Base-by-base conservation (phyloP, 2,888 invertebrate species). In the Muschampia plurimacula region DNA sequence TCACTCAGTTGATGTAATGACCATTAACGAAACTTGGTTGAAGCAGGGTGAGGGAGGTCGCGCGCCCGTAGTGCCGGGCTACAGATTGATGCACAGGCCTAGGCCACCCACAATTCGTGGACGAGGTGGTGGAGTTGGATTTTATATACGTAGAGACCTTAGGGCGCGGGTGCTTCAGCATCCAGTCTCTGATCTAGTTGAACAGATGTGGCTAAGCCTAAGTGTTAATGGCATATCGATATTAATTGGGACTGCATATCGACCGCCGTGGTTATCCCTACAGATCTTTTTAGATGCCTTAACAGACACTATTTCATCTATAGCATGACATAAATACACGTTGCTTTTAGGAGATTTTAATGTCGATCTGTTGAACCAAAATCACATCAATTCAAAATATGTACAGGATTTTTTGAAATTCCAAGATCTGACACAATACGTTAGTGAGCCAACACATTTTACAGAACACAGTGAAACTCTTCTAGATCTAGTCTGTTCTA, bases 401-500 rank as follows among this genome's bases (percentile, higher is more conserved):
- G 2, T 55, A 0, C n/a, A 2, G n/a, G 55, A 55, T 15, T 55
- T 55, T 8, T 9, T 55, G 32, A 1, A 49, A 0, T 32, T 32
- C n/a, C 28, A 65, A 52, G 28, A 52, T n/a, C 13, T 76, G 15
- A 57, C 22, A 22, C 22, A 22, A 22, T 22, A 22, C 22, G 22
- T 22, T 22, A 22, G 22, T 22, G 22, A 22, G 22, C 22, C 22
- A 32, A 49, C 49, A 5, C 49, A 49, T 13, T 49, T 49, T n/a
- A 49, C 49, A 13, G 49, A 49, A 4, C 49, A 74, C 15, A 76
- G 74, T 57, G 74, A 74, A n/a, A 77, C 78, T 6, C 59, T 78
- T 0, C 69, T 79, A 15, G 76, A 77, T 44, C n/a, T 78, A 4
- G 32, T 78, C 4, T 79, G 76, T 28, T 68, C 74, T 2, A 68